A percentile compares a stretch with the other conserved stretches of the same genome.
phyloP scores from a whole-genome alignment of 2,113 vertebrate species.

The Papio anubis region DNA sequence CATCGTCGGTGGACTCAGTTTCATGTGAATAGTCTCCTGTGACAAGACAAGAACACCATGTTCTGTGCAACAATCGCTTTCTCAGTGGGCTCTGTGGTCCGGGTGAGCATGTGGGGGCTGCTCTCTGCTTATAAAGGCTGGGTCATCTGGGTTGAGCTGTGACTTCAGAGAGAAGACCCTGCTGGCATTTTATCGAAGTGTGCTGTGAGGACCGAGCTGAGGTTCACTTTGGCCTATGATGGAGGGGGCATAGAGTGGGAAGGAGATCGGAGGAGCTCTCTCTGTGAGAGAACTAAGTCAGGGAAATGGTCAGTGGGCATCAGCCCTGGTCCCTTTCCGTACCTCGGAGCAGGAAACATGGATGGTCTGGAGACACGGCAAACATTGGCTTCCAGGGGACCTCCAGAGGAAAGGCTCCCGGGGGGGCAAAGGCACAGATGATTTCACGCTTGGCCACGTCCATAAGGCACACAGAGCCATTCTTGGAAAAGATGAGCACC shows the following conservation, averaged over 20 bases:
- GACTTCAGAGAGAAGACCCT: background rate
- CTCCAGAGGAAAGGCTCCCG: slow-evolving; percentile 68
- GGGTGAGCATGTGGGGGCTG: accelerated
- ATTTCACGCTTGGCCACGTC: slow-evolving; percentile 80
- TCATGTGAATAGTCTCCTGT: slow-evolving; percentile 67
- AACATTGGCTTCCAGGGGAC: slow-evolving; percentile 87
- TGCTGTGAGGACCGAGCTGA: background rate
- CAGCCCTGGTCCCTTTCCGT: background rate
- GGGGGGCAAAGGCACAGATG: slow-evolving; percentile 83
- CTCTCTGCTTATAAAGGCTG: background rate
- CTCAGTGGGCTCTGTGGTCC: accelerated
- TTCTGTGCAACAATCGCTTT: accelerated
- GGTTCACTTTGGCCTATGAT: background rate
- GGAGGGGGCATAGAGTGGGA: accelerated
- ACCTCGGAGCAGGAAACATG: slow-evolving; percentile 88
- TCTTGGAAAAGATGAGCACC: slow-evolving; percentile 86
- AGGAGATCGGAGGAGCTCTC: background rate
- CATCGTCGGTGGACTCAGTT: background rate
- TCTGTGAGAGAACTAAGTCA: background rate
- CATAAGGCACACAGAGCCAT: slow-evolving; percentile 85
- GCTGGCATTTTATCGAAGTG: background rate
- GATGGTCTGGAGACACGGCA: slow-evolving; percentile 77
- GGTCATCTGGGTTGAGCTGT: background rate
- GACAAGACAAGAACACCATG: accelerated
- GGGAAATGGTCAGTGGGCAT: background rate